Evolutionary conservation across 2,888 invertebrate species (phyloP).

Genomic region (Aporophyla lueneburgensis): DNA sequence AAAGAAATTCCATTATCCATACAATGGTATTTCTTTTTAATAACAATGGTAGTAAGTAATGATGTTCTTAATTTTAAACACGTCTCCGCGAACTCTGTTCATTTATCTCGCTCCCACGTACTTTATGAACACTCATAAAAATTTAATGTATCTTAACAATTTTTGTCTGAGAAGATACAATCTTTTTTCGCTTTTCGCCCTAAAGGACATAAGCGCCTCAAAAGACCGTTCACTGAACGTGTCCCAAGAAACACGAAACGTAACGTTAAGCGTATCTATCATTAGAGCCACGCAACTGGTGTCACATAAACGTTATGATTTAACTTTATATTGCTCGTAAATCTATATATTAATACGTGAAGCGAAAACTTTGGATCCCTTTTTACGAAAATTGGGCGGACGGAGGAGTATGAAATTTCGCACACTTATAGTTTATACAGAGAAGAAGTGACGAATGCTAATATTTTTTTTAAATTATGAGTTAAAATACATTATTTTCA

Average conservation of each 20-base stretch:
- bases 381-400: too few relatives aligned
- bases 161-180: slow-evolving; percentile 35
- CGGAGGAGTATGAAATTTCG: too few relatives aligned
- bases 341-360: too few relatives aligned
- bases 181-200: slow-evolving; percentile 34
- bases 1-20: background rate
- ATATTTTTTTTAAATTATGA: too few relatives aligned
- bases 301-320: slow-evolving; percentile 64
- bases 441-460: too few relatives aligned
- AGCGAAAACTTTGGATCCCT: too few relatives aligned
- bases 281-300: slow-evolving; percentile 64
- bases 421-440: too few relatives aligned
- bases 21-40: too few relatives aligned
- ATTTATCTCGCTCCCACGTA: slow-evolving; percentile 36
- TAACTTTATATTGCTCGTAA: slow-evolving; percentile 65
- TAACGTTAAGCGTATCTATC: slow-evolving; percentile 50
- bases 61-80: slow-evolving; percentile 27
- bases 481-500: too few relatives aligned
- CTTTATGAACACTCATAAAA: slow-evolving; percentile 43
- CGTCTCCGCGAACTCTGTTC: slow-evolving; percentile 29
- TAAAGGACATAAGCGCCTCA: slow-evolving; percentile 14
- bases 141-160: slow-evolving; percentile 41
- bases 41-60: background rate
- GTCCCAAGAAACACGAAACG: slow-evolving; percentile 33
- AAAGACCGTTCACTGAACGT: slow-evolving; percentile 34